These are phyloP conservation scores for Jacana jacana DNA, from an alignment of 2,113 vertebrate species.

Conservation along the genomic window DNA sequence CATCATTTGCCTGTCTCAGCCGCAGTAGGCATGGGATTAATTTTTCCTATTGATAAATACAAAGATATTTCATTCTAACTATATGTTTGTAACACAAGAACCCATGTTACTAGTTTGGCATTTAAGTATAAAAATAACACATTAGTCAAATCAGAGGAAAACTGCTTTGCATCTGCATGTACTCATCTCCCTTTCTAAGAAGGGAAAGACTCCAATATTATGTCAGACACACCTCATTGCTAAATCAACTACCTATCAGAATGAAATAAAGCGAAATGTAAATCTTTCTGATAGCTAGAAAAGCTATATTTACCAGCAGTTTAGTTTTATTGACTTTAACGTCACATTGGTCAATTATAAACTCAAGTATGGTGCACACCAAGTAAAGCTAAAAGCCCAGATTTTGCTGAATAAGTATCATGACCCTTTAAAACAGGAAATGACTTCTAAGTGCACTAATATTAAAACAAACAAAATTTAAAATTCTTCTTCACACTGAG, in stretches of 20 bases:
- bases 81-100: neutral
- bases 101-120: neutral
- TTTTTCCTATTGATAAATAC: constrained; percentile 77
- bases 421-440: neutral
- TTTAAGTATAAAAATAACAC: neutral
- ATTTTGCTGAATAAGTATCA: neutral
- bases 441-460: neutral
- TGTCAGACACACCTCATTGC: accelerated
- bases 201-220: neutral
- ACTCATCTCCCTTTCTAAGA: neutral
- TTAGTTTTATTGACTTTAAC: neutral
- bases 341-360: neutral
- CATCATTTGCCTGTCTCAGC: constrained; percentile 84
- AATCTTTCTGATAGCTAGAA: neutral
- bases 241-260: neutral
- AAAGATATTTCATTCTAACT: neutral
- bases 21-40: constrained; percentile 87
- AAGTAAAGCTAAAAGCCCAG: neutral
- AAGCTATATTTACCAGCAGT: neutral
- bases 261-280: neutral
- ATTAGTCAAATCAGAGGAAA: neutral
- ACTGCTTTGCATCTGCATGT: neutral
- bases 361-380: neutral
- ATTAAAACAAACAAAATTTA: neutral
- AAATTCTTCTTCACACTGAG: neutral